These are phyloP conservation scores for Lycodopsis pacificus DNA, from an alignment of 2,797 vertebrate genomes.

Conservation along the genomic window DNA sequence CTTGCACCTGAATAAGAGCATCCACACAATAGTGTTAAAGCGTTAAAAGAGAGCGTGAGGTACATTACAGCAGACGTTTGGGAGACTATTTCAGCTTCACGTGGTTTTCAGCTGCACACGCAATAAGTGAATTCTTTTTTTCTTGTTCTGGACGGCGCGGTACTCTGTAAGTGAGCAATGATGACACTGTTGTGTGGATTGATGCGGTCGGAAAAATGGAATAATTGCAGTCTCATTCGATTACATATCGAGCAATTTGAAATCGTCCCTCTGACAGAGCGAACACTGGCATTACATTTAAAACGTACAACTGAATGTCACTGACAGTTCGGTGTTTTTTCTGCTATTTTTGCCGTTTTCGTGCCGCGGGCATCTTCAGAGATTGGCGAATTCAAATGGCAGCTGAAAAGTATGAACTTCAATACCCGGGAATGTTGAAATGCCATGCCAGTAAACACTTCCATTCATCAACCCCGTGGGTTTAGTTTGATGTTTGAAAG, in stretches of 20 bases:
- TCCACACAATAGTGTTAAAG: conserved; percentile 40
- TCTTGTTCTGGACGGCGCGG: neutral
- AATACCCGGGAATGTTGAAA: conserved; percentile 15
- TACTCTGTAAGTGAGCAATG: neutral
- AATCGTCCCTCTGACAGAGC: conserved; percentile 1
- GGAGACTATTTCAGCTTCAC: conserved; percentile 16
- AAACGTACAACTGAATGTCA: conserved; percentile 14
- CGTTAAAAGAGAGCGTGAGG: neutral
- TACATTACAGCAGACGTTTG: conserved; percentile 12
- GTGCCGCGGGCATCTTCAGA: neutral
- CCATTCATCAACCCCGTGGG: neutral
- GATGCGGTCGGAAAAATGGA: conserved; percentile 14
- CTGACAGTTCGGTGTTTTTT: neutral
- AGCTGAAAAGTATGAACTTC: neutral
- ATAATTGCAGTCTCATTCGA: conserved; percentile 23
- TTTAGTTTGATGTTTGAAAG: neutral
- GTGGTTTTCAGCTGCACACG: conserved; percentile 9
- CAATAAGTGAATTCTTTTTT: neutral
- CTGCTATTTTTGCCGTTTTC: conserved; percentile 3
- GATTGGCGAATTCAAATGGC: conserved; percentile 4
- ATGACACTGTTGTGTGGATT: conserved; percentile 11
- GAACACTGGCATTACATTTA: conserved; percentile 12
- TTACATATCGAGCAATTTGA: conserved; percentile 11
- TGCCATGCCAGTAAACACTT: conserved; percentile 2
- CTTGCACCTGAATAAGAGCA: conserved; percentile 35